Base-by-base conservation (phyloP, 2,888 invertebrate species). In the Busseola fusca region DNA sequence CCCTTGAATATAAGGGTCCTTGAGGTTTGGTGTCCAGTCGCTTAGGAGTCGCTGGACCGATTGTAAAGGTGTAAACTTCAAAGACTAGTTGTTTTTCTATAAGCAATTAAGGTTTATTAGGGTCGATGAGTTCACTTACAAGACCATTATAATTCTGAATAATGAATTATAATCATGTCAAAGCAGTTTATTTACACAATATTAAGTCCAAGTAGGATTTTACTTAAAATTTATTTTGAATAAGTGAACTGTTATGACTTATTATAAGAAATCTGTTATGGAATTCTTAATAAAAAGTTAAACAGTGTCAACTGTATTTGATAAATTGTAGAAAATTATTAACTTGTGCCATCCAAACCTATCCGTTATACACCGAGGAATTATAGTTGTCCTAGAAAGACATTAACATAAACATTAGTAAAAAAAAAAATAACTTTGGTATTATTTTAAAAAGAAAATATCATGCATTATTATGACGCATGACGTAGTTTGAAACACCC, bases 41-140 rank as follows among this genome's bases (percentile, higher is more conserved):
- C 70, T 79, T 79, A 76, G 60, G 58, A 79, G 27, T 62, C 83
- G 54, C 70, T 84, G 81, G 81, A 81, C 85, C 85, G 83, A 79
- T 83, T 83, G 81, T 78, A 83, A 84, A 85, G 84, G 85, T 84
- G 84, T 81, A 84, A 71, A 64, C 75, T 60, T 84, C 84, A 85
- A 84, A 84, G 83, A 62, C 42, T 67, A 59, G 72, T 74, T 67
- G 54, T 78, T 80, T 72, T 67, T 80, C n/a, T 68, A 62, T 27
- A 63, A 45, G 70, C 72, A 74, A 81, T 78, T 76, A 84, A 50
- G 48, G 27, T 69, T 1, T 12, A 42, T 37, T 30, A 21, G 50
- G 76, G 14, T 54, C 52, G 45, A 21, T 68, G 76, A 76, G 30
- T 52, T 52, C 21, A 30, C 12, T 63, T 45, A 2, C 30, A 50